Evolutionary conservation across 2,888 invertebrate species (phyloP).

Genomic region (Brenthis hecate): DNA sequence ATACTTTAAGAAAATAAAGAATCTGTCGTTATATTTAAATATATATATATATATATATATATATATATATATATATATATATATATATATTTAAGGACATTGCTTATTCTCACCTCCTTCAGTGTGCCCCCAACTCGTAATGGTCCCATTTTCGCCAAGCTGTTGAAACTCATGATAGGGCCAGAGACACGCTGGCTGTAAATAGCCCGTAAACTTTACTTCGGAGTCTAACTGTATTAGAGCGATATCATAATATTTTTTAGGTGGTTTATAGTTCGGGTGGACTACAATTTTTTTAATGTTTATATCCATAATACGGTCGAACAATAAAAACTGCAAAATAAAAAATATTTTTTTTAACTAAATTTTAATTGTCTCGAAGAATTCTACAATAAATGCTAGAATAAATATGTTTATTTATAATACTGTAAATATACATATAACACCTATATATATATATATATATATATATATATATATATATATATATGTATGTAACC

Average conservation of each 20-base stretch:
- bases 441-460: too few species aligned
- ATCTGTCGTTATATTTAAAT: too few species aligned
- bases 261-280: slow-evolving; percentile 43
- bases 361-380: too few species aligned
- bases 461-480: too few species aligned
- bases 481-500: too few species aligned
- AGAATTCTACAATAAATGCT: background rate
- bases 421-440: too few species aligned
- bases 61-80: too few species aligned
- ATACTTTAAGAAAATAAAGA: too few species aligned
- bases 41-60: too few species aligned
- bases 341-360: background rate
- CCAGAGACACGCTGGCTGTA: slow-evolving; percentile 47
- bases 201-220: slow-evolving; percentile 36
- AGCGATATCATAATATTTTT: slow-evolving; percentile 44
- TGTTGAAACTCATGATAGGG: slow-evolving; percentile 23
- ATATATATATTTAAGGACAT: too few species aligned
- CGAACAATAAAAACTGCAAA: slow-evolving; percentile 35
- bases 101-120: slow-evolving; percentile 25
- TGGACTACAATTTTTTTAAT: slow-evolving; percentile 44
- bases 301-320: slow-evolving; percentile 37
- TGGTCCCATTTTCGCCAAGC: slow-evolving; percentile 34
- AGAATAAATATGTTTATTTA: too few species aligned
- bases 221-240: slow-evolving; percentile 40
- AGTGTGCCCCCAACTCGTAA: slow-evolving; percentile 44